Percentiles rank a stretch among this genome's conserved stretches.
Conservation (phyloP, 2,113 vertebrate genomes). For the Ammospiza caudacuta region DNA sequence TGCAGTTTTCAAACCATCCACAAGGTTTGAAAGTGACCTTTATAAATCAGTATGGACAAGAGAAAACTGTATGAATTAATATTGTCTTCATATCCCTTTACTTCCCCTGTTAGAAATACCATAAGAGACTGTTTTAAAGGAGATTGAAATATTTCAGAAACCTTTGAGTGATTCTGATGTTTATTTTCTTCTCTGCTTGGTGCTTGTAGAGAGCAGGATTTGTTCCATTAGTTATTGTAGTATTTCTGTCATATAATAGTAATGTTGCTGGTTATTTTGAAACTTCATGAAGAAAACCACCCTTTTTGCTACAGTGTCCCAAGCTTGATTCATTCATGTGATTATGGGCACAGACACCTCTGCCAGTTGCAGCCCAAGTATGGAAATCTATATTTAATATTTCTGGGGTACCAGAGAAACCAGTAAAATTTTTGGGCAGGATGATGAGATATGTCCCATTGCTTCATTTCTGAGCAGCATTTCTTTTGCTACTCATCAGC, state of each 20-base stretch:
- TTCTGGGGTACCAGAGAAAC: not conserved
- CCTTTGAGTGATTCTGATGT: not conserved
- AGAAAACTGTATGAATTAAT: not conserved
- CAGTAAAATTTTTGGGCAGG: not conserved
- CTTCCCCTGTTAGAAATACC: not conserved
- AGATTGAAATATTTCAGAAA: not conserved
- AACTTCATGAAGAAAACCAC: not conserved
- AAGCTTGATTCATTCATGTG: not conserved
- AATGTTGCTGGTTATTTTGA: not conserved
- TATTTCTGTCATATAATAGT: not conserved
- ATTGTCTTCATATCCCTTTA: not conserved
- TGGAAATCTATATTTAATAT: not conserved
- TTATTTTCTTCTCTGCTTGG: not conserved
- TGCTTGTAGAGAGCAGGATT: not conserved
- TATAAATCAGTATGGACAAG: not conserved
- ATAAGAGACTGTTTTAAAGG: not conserved
- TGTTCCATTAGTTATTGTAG: not conserved
- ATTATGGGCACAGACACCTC: not conserved
- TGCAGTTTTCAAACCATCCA: not conserved
- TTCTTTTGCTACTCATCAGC: not conserved
- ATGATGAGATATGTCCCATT: not conserved
- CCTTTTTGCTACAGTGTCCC: not conserved
- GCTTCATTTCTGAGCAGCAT: not conserved
- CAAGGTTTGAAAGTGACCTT: not conserved
- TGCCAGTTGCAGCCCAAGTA: not conserved